These are phyloP conservation scores for Cochlearius cochlearius DNA, from an alignment of 2,113 vertebrate species.

Conservation along the genomic window DNA sequence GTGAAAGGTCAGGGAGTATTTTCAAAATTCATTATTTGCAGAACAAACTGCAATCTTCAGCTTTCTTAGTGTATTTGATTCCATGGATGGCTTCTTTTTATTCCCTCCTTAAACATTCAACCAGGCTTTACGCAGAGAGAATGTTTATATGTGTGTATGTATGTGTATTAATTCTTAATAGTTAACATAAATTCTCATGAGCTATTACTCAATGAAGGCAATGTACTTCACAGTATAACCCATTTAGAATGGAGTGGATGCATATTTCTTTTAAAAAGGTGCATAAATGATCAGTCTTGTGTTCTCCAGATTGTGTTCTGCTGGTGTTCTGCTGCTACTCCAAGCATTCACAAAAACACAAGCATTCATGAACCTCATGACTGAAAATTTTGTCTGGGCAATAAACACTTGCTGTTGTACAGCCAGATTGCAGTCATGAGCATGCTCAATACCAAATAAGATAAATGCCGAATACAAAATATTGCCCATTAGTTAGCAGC, in stretches of 20 bases:
- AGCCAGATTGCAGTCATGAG: not conserved
- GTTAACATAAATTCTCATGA: not conserved
- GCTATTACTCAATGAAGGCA: not conserved
- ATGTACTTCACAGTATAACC: not conserved
- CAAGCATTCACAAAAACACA: conserved; percentile 46
- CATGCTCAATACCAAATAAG: conserved; percentile 20
- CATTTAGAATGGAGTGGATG: not conserved
- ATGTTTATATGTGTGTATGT: not conserved
- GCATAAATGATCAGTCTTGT: not conserved
- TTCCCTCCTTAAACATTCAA: not conserved
- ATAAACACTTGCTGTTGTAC: conserved; percentile 33
- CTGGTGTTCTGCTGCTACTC: not conserved
- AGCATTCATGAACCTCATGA: conserved; percentile 7
- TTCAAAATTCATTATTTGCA: not conserved
- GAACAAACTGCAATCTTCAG: not conserved
- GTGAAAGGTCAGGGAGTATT: not conserved
- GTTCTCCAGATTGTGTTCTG: not conserved
- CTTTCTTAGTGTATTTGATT: not conserved
- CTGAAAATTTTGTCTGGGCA: conserved; percentile 31
- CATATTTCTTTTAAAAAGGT: not conserved
- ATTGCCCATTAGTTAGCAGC: conserved; percentile 20
- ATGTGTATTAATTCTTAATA: not conserved
- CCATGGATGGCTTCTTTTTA: not conserved
- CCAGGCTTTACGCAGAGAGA: not conserved
- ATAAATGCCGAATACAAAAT: conserved; percentile 33